A percentile compares a stretch with the other conserved stretches of the same genome.
Evolutionary conservation across 2,113 vertebrate species (phyloP).

Genomic region (Apteryx owenii): DNA sequence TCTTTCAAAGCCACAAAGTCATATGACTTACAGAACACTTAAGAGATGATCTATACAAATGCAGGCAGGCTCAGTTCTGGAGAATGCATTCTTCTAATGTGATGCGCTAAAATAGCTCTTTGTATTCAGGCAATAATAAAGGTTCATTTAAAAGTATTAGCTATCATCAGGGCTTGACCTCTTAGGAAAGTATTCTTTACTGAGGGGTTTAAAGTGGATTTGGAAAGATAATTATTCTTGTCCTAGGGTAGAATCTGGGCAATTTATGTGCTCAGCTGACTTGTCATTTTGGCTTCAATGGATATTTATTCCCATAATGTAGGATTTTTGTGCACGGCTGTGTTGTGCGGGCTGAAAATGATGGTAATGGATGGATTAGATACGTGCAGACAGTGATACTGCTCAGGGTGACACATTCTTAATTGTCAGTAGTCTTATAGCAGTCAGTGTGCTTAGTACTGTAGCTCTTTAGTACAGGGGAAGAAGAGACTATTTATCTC

Average conservation of each 20-base stretch:
- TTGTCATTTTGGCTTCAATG: constrained; percentile 12
- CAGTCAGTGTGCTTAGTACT: constrained; percentile 32
- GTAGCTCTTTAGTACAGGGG: constrained; percentile 19
- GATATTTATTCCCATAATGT: constrained; percentile 21
- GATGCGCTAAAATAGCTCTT: not conserved
- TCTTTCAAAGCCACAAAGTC: not conserved
- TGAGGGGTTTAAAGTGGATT: constrained; percentile 40
- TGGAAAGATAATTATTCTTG: constrained; percentile 56
- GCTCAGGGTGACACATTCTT: constrained; percentile 26
- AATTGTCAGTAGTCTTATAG: not conserved
- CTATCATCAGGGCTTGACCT: constrained; percentile 43
- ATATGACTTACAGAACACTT: not conserved
- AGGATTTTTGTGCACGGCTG: not conserved
- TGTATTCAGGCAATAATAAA: constrained; percentile 48
- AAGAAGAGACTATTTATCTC: constrained; percentile 19
- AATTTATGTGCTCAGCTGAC: constrained; percentile 51
- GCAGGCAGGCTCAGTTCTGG: not conserved
- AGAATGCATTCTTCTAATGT: not conserved
- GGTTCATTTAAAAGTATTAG: constrained; percentile 53
- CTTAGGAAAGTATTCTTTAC: constrained; percentile 48
- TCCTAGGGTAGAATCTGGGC: constrained; percentile 2
- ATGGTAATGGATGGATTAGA: constrained; percentile 5
- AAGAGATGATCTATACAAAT: not conserved
- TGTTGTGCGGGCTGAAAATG: not conserved
- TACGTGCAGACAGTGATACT: not conserved